Conservation (phyloP, 2,113 vertebrate species). For the Emydocephalus ijimae region DNA sequence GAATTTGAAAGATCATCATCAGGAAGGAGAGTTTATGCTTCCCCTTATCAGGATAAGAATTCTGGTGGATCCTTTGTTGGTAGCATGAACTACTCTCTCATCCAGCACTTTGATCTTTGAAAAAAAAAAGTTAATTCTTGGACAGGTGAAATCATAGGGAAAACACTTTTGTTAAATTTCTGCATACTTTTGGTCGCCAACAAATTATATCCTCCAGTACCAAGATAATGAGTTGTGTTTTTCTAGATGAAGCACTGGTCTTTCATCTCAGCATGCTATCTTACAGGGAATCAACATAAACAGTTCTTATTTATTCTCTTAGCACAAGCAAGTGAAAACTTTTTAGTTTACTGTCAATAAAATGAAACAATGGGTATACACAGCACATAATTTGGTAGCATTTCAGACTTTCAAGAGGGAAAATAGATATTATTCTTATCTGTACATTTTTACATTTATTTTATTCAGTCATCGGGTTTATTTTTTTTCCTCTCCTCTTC, state of each 20-base stretch:
- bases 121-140: background rate
- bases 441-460: conserved; percentile 3
- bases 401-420: background rate
- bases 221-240: background rate
- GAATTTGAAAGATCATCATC: background rate
- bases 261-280: background rate
- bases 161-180: background rate
- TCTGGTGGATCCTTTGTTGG: background rate
- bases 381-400: background rate
- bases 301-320: background rate
- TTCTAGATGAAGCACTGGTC: background rate
- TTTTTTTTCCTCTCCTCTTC: conserved; percentile 5
- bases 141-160: background rate
- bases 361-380: background rate
- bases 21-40: background rate
- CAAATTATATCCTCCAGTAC: background rate
- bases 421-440: background rate
- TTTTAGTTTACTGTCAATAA: background rate
- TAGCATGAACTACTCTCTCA: background rate
- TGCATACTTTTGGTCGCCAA: background rate
- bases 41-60: background rate
- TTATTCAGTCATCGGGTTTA: conserved; percentile 12
- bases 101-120: background rate
- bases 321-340: background rate
- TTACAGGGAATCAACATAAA: background rate